phyloP scores from a whole-genome alignment of 2,797 vertebrate species.

The Sternotherus odoratus region DNA sequence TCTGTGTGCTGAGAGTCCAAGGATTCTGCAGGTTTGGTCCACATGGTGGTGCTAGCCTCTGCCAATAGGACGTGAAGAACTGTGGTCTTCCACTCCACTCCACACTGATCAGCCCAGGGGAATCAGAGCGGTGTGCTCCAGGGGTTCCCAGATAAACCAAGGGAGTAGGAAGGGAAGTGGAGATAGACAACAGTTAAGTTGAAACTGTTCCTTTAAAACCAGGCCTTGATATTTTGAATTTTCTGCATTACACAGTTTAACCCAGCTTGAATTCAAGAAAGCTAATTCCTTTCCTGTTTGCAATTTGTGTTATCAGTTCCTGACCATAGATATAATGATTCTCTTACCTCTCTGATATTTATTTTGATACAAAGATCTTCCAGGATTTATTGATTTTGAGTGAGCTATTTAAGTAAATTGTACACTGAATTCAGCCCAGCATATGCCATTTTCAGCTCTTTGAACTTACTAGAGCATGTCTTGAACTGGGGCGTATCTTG shows the following conservation, averaged over 20 bases:
- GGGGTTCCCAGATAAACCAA: neutral
- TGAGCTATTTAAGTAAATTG: too few relatives aligned
- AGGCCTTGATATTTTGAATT: neutral
- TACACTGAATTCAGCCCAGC: too few relatives aligned
- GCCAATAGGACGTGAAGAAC: too few relatives aligned
- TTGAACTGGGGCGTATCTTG: too few relatives aligned
- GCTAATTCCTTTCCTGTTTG: too few relatives aligned
- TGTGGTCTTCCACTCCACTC: neutral
- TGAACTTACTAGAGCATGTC: too few relatives aligned
- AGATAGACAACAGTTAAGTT: neutral
- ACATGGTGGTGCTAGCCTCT: neutral
- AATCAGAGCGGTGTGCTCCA: neutral
- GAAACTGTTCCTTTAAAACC: neutral
- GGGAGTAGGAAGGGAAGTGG: neutral
- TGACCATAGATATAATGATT: too few relatives aligned
- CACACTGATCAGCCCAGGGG: neutral
- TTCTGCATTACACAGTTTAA: neutral
- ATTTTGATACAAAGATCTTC: too few relatives aligned
- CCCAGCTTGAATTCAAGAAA: neutral
- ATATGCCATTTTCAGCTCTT: too few relatives aligned
- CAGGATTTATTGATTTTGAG: too few relatives aligned
- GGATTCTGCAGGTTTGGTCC: neutral
- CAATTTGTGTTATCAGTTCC: too few relatives aligned
- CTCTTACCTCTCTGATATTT: too few relatives aligned
- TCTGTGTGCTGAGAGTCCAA: neutral